phyloP scores from a whole-genome alignment of 2,113 vertebrate species.

The Atrichornis clamosus region DNA sequence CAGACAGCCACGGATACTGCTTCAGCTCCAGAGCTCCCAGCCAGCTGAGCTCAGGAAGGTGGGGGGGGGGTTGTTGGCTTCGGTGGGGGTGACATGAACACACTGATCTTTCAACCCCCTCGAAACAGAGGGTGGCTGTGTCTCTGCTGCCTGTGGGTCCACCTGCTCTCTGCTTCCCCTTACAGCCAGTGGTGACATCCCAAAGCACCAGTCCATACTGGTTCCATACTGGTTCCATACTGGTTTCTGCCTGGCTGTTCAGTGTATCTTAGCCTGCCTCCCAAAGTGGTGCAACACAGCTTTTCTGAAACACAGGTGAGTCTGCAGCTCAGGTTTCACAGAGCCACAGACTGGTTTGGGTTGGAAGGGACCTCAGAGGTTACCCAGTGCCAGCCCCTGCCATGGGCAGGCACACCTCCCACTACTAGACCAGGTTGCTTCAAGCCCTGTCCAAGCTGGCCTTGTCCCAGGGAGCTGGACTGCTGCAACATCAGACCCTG shows the following conservation, averaged over 20 bases:
- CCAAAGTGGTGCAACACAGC: neutral
- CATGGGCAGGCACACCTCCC: neutral
- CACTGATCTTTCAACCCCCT: neutral
- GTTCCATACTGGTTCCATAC: neutral
- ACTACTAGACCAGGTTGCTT: neutral
- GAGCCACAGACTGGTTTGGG: neutral
- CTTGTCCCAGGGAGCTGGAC: fast-evolving
- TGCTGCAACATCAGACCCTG: neutral
- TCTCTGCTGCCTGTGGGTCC: neutral
- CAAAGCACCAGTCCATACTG: neutral
- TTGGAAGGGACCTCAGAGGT: neutral
- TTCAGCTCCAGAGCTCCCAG: neutral
- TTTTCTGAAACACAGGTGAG: fast-evolving
- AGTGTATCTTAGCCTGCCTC: neutral
- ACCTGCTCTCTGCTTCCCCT: neutral
- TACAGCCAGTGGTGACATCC: neutral
- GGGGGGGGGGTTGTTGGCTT: neutral
- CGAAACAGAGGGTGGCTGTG: neutral
- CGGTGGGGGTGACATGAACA: neutral
- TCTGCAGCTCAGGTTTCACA: neutral
- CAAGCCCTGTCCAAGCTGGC: neutral
- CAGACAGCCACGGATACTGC: fast-evolving
- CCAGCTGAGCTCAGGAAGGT: neutral
- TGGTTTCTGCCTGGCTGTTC: neutral
- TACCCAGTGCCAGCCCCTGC: neutral